These are phyloP conservation scores for Centrocercus urophasianus DNA, from an alignment of 2,113 vertebrate genomes.

Conservation along the genomic window DNA sequence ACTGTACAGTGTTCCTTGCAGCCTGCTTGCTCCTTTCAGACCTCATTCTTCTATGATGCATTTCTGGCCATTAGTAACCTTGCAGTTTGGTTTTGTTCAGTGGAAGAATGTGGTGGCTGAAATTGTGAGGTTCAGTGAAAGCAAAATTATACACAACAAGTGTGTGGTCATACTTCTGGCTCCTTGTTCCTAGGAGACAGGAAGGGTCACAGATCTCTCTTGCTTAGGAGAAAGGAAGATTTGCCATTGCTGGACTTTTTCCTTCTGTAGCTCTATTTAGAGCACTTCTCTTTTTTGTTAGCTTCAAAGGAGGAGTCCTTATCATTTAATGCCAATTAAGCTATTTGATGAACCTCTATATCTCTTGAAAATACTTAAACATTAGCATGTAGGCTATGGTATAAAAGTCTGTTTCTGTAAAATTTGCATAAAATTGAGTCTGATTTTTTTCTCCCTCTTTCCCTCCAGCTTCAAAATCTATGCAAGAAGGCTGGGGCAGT, in stretches of 20 bases:
- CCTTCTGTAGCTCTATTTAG: neutral
- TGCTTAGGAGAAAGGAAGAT: neutral
- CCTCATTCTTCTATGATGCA: neutral
- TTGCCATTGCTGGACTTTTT: neutral
- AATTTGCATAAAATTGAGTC: neutral
- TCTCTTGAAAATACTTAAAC: neutral
- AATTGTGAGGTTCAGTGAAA: neutral
- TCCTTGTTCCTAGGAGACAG: neutral
- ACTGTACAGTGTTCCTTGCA: neutral
- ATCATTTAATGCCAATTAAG: neutral
- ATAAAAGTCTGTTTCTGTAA: neutral
- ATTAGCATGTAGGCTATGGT: neutral
- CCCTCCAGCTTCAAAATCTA: constrained; percentile 92
- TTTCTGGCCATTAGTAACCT: neutral
- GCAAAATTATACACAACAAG: neutral
- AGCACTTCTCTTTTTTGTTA: neutral
- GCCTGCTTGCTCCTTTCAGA: neutral
- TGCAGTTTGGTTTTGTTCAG: neutral
- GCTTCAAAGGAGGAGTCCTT: neutral
- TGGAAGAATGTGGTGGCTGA: neutral
- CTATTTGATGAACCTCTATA: neutral
- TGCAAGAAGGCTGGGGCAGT: constrained; percentile 98
- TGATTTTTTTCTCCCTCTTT: neutral
- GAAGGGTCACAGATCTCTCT: neutral
- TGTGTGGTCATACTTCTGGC: neutral